These are phyloP conservation scores for Leptinotarsa defecta DNA, from an alignment of 1,140 invertebrate species.

Conservation along the genomic window DNA sequence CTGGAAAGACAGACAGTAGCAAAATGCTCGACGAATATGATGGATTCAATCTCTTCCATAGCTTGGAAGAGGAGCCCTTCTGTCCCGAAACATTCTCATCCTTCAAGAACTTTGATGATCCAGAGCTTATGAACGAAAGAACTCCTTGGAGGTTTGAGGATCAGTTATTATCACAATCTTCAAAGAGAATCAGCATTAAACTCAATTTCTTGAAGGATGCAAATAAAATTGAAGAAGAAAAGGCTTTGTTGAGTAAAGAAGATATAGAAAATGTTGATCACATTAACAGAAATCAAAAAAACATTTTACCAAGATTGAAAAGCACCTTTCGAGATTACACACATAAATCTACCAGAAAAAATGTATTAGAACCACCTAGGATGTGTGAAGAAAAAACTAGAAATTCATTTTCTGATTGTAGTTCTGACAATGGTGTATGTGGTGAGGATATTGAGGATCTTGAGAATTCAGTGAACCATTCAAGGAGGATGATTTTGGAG, in stretches of 20 bases:
- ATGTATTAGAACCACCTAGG: neutral
- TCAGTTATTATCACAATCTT: neutral
- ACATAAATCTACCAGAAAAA: neutral
- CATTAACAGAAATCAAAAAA: neutral
- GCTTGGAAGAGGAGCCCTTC: neutral
- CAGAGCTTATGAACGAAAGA: neutral
- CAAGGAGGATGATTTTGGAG: too few species aligned
- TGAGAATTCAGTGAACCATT: too few species aligned
- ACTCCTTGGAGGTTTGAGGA: neutral
- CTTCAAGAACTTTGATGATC: neutral
- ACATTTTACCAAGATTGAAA: neutral
- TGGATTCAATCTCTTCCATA: neutral
- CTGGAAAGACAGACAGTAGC: neutral
- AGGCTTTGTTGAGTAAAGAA: neutral
- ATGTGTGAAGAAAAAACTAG: neutral
- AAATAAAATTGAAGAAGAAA: slow-evolving; percentile 5
- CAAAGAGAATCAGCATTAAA: neutral
- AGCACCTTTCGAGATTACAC: slow-evolving; percentile 8
- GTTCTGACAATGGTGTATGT: too few species aligned
- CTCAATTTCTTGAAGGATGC: slow-evolving; percentile 8
- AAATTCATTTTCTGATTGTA: too few species aligned
- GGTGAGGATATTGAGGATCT: too few species aligned
- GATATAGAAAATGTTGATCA: neutral
- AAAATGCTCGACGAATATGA: neutral
- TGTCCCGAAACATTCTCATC: neutral